Evolutionary conservation across 2,113 vertebrate species (phyloP).

Genomic region (Nothoprocta perdicaria): DNA sequence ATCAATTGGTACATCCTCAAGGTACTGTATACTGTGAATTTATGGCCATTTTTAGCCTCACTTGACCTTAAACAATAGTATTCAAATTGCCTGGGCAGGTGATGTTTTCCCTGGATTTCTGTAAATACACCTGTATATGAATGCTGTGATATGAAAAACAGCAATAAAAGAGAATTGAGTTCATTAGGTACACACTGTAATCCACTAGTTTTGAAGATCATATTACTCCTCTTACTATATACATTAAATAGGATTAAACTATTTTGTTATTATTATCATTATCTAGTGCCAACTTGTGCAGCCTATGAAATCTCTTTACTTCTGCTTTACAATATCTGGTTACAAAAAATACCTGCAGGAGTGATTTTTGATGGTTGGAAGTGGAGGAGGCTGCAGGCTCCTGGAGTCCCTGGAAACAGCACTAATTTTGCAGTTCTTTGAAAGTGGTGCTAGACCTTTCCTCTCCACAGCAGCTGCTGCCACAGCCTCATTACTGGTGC

Average conservation of each 20-base stretch:
- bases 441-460: not conserved
- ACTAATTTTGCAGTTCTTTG: not conserved
- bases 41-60: not conserved
- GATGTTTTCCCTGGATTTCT: not conserved
- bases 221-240: not conserved
- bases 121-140: not conserved
- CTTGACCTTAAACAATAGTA: not conserved
- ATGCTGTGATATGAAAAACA: not conserved
- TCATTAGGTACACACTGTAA: not conserved
- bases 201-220: not conserved
- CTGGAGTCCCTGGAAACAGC: not conserved
- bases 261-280: not conserved
- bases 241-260: not conserved
- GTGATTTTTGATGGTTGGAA: not conserved
- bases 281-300: not conserved
- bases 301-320: not conserved
- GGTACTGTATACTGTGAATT: not conserved
- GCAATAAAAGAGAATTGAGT: not conserved
- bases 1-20: not conserved
- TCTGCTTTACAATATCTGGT: not conserved
- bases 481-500: not conserved
- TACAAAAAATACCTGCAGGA: not conserved
- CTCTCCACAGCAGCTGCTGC: not conserved
- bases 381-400: not conserved
- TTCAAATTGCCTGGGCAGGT: not conserved